Conservation (phyloP, 2,888 invertebrate species). For the Cinara cedri region DNA sequence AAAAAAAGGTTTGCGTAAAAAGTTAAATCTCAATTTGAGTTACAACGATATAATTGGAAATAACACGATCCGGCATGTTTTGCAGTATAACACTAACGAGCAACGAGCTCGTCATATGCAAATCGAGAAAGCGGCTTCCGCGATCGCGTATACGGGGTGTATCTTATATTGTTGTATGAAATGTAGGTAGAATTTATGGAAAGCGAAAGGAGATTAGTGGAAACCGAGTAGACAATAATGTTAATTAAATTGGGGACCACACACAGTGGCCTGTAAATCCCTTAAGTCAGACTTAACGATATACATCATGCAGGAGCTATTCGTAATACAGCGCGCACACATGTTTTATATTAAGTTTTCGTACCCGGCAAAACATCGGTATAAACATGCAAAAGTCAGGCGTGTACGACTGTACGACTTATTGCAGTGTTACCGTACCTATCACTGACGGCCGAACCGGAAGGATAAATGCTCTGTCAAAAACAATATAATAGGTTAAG, state of each 20-base stretch:
- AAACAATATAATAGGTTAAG: too few relatives aligned
- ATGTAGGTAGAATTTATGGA: neutral
- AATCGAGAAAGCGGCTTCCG: neutral
- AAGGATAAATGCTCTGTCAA: too few relatives aligned
- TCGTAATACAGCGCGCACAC: neutral
- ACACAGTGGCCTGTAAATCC: neutral
- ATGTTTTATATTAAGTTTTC: neutral
- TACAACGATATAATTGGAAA: too few relatives aligned
- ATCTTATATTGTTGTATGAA: neutral
- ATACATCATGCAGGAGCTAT: neutral
- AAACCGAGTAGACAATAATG: conserved; percentile 25
- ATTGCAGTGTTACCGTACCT: too few relatives aligned
- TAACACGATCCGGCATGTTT: neutral
- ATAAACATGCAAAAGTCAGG: neutral
- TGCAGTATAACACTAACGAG: neutral
- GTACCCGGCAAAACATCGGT: neutral
- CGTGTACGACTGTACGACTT: neutral
- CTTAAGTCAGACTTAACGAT: neutral
- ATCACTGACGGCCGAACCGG: too few relatives aligned
- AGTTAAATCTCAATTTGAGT: too few relatives aligned
- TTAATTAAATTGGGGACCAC: conserved; percentile 38
- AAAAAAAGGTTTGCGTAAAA: too few relatives aligned
- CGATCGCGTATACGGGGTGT: neutral
- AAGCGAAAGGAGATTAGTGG: neutral
- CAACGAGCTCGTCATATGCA: neutral